These are phyloP conservation scores for Clunio marinus DNA, from an alignment of 2,888 invertebrate genomes.

Conservation along the genomic window DNA sequence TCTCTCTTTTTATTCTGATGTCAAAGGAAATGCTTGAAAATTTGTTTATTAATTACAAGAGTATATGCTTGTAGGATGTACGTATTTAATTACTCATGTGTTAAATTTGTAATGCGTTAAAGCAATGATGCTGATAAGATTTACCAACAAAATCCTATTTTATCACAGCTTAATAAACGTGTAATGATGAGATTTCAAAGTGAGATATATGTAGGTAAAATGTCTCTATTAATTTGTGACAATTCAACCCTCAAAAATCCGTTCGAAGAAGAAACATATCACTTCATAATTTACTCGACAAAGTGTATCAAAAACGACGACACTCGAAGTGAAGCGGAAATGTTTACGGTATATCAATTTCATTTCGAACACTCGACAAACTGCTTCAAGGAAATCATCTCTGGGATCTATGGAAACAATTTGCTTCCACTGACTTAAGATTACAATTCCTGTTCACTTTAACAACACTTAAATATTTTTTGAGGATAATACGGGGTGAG, in stretches of 20 bases:
- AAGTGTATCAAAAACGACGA: not conserved
- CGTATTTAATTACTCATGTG: not conserved
- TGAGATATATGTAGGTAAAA: too few species aligned
- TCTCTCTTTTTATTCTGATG: too few species aligned
- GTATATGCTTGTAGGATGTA: too few species aligned
- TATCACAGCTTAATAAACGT: too few species aligned
- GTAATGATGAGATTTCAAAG: too few species aligned
- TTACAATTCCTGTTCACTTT: conserved; percentile 1
- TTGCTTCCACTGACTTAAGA: conserved; percentile 6
- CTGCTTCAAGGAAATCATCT: not conserved
- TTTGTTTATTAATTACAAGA: not conserved
- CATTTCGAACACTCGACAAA: conserved; percentile 12
- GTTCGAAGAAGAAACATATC: conserved; percentile 4
- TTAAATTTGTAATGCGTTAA: not conserved
- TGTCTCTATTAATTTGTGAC: not conserved
- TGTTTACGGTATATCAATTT: not conserved
- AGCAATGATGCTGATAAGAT: not conserved
- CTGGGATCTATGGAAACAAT: not conserved
- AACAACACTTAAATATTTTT: conserved; percentile 1
- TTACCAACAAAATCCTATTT: not conserved
- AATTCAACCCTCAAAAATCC: not conserved
- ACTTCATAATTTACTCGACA: not conserved
- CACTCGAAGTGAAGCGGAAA: conserved; percentile 5
- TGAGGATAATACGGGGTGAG: not conserved
- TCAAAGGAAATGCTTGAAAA: too few species aligned